Conservation (phyloP, 2,888 invertebrate species). For the Caenorhabditis sinica region DNA sequence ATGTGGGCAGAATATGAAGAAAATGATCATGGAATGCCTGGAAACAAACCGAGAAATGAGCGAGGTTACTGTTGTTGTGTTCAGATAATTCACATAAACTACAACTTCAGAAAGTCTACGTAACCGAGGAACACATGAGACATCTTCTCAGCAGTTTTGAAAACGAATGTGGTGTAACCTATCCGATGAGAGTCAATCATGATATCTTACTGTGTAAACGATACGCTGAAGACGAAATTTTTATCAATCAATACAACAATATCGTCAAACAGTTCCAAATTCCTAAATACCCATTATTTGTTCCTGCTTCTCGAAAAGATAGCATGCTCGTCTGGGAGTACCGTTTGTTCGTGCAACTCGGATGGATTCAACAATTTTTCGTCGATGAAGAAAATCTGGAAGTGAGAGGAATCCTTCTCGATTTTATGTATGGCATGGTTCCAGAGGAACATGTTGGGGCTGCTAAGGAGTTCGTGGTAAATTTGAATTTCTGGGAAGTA, state of each 20-base stretch:
- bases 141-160: no score
- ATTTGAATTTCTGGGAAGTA: no score
- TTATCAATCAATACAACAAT: not conserved
- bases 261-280: not conserved
- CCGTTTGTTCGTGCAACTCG: not conserved
- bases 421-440: not conserved
- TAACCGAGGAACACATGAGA: no score
- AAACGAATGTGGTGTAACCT: no score
- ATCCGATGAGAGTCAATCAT: no score
- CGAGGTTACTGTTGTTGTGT: no score
- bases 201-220: no score
- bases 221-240: not conserved
- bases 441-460: not conserved
- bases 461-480: not conserved
- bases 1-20: not conserved
- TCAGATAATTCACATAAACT: no score
- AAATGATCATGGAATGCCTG: not conserved
- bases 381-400: not conserved
- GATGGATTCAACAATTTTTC: constrained; percentile 8
- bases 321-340: not conserved
- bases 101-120: no score
- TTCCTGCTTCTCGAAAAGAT: no score
- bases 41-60: no score
- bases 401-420: not conserved
- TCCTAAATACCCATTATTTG: no score